A percentile compares a stretch with the other conserved stretches of the same genome.
phyloP scores from a whole-genome alignment of 2,113 vertebrate species.

The Arizona elegans region DNA sequence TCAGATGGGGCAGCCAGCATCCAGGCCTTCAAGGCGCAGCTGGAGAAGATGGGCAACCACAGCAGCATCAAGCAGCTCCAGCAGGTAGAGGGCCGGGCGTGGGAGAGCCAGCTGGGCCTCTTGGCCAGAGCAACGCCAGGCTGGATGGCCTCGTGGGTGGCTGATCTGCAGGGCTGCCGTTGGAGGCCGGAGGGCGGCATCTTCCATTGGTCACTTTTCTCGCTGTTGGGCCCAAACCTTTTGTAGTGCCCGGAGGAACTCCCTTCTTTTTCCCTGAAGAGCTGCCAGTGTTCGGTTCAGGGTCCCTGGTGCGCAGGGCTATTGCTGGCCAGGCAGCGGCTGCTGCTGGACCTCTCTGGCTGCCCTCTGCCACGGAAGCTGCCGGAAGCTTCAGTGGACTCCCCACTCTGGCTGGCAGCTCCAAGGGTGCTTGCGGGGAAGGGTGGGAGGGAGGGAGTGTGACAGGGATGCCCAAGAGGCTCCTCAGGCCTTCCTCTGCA shows the following conservation, averaged over 20 bases:
- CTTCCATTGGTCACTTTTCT: too few species aligned
- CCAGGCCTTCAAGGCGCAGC: slow-evolving; percentile 97
- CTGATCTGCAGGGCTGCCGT: too few species aligned
- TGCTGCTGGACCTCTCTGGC: not conserved
- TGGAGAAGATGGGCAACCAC: slow-evolving; percentile 87
- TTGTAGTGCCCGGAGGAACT: not conserved
- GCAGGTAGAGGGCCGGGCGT: slow-evolving; percentile 75
- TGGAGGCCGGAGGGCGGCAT: not conserved
- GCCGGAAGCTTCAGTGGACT: not conserved
- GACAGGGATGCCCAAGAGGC: not conserved
- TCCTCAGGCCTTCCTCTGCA: not conserved
- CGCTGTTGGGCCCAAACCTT: not conserved
- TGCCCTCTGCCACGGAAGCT: not conserved
- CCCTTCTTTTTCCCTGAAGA: not conserved
- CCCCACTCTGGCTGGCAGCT: not conserved
- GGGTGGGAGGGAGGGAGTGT: not conserved
- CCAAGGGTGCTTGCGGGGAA: not conserved
- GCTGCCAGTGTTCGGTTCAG: not conserved
- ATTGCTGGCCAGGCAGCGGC: not conserved
- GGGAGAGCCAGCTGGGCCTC: not conserved
- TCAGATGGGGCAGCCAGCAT: slow-evolving; percentile 95
- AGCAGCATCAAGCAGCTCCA: slow-evolving; percentile 96
- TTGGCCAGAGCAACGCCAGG: fast-evolving
- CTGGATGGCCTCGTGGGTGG: fast-evolving
- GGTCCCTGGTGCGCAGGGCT: not conserved